Conservation (phyloP, 2,113 vertebrate species). For the Paradisaea rubra region DNA sequence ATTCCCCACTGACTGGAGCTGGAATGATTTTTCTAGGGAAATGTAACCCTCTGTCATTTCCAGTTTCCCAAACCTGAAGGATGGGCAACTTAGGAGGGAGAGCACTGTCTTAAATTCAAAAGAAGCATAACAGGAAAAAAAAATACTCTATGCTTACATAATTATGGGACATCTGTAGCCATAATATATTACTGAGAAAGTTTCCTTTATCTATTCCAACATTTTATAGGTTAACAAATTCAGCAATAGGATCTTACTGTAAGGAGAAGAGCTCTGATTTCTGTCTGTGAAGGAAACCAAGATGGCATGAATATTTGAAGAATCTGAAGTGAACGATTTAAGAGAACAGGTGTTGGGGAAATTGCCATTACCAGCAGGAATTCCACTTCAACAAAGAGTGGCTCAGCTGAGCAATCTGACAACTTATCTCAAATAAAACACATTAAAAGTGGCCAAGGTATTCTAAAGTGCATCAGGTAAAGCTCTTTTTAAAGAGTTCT, state of each 20-base stretch:
- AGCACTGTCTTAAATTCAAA: neutral
- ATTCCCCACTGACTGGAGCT: neutral
- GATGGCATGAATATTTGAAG: slow-evolving; percentile 33
- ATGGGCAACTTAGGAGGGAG: neutral
- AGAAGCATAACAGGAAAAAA: neutral
- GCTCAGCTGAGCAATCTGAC: neutral
- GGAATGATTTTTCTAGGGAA: neutral
- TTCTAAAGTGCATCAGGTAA: neutral
- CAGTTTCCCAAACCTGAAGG: neutral
- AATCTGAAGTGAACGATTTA: slow-evolving; percentile 31
- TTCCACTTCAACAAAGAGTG: neutral
- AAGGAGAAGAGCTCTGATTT: slow-evolving; percentile 53
- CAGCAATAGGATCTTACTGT: slow-evolving; percentile 45
- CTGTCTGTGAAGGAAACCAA: slow-evolving; percentile 58
- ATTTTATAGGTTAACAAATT: slow-evolving; percentile 40
- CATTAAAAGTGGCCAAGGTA: neutral
- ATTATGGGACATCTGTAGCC: neutral
- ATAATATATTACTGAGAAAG: neutral
- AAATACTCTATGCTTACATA: neutral
- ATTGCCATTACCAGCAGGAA: neutral
- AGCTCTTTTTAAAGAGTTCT: neutral
- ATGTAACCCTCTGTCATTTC: neutral
- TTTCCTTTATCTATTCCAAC: slow-evolving; percentile 1
- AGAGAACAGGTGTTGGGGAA: slow-evolving; percentile 43
- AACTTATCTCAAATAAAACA: neutral